phyloP scores from a whole-genome alignment of 2,113 vertebrate genomes.

The Pipra filicauda region DNA sequence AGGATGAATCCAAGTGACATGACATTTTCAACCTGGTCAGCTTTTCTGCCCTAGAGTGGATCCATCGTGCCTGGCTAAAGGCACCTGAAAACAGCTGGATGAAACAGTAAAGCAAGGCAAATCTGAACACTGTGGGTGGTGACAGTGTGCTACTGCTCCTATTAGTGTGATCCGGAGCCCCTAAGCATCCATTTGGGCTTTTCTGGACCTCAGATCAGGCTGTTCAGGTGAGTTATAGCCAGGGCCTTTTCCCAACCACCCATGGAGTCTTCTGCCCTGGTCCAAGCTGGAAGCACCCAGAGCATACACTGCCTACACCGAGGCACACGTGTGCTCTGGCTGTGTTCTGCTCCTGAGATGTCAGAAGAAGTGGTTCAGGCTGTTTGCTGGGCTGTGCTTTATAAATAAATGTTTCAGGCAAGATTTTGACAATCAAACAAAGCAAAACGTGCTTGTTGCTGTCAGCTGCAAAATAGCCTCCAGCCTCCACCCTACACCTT shows the following conservation, averaged over 20 bases:
- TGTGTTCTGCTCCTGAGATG: not conserved
- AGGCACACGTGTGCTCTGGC: accelerated
- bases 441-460: not conserved
- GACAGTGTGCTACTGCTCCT: not conserved
- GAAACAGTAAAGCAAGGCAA: not conserved
- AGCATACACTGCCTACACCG: not conserved
- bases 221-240: not conserved
- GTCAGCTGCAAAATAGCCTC: not conserved
- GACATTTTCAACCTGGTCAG: not conserved
- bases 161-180: not conserved
- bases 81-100: not conserved
- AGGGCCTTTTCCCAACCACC: not conserved
- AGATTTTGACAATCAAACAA: not conserved
- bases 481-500: not conserved
- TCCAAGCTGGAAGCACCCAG: not conserved
- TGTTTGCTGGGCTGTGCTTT: not conserved
- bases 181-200: not conserved
- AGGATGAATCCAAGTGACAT: not conserved
- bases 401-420: not conserved
- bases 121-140: not conserved
- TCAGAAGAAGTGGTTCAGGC: not conserved
- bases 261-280: not conserved
- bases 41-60: not conserved
- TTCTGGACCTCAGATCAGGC: not conserved
- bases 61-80: not conserved